A percentile compares a stretch with the other conserved stretches of the same genome.
phyloP scores from a whole-genome alignment of 2,113 vertebrate genomes.

The Miniopterus natalensis region DNA sequence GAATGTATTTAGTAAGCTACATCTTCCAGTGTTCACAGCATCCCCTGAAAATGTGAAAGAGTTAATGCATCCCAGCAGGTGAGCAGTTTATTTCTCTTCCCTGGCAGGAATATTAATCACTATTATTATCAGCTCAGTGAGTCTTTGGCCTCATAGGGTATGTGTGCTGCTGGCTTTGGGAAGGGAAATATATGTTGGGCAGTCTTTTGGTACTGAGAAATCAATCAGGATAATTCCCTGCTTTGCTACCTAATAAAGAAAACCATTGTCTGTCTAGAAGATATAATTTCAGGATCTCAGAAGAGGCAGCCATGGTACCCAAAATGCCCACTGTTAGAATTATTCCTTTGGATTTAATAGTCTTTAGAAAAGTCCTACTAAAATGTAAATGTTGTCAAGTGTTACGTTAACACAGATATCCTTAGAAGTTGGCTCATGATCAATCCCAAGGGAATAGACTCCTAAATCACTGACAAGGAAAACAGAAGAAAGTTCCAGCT shows the following conservation, averaged over 20 bases:
- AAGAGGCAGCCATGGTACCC: neutral
- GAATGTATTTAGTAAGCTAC: conserved; percentile 42
- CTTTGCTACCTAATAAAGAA: conserved; percentile 22
- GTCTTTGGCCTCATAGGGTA: conserved; percentile 55
- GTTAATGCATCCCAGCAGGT: conserved; percentile 36
- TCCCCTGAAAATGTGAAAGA: conserved; percentile 48
- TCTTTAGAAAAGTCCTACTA: conserved; percentile 32
- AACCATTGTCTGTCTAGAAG: neutral
- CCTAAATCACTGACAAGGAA: neutral
- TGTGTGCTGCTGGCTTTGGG: neutral
- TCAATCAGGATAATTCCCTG: conserved; percentile 16
- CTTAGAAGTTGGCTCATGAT: neutral
- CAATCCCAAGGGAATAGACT: neutral
- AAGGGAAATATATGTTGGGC: neutral
- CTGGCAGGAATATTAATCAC: conserved; percentile 66
- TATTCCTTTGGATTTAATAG: conserved; percentile 25
- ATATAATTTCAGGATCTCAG: conserved; percentile 9
- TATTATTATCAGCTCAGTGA: conserved; percentile 55
- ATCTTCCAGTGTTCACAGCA: conserved; percentile 31
- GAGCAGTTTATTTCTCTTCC: conserved; percentile 58
- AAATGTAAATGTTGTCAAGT: conserved; percentile 28
- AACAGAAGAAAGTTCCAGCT: conserved; percentile 3
- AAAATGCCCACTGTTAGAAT: conserved; percentile 27
- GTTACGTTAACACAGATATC: neutral
- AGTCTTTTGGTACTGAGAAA: conserved; percentile 17